A percentile compares a stretch with the other conserved stretches of the same genome.
These are phyloP conservation scores for Platynereis dumerilii DNA, from an alignment of 2,888 invertebrate genomes.

Conservation along the genomic window DNA sequence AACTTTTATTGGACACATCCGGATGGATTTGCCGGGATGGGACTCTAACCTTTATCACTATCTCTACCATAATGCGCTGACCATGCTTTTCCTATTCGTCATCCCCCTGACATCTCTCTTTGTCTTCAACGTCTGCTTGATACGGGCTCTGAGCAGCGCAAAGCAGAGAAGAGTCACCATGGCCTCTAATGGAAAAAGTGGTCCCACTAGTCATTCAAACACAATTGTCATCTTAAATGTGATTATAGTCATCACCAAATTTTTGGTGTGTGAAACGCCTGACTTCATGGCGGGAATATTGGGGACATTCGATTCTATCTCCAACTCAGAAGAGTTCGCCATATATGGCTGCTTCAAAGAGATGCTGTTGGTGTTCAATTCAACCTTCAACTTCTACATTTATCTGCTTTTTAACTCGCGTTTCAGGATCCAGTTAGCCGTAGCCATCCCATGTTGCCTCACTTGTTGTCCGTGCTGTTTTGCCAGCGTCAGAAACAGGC, in stretches of 20 bases:
- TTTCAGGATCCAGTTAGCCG: constrained; percentile 14
- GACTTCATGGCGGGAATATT: constrained; percentile 26
- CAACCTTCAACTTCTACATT: constrained; percentile 29
- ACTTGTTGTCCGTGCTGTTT: too few species aligned
- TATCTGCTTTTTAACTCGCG: constrained; percentile 24
- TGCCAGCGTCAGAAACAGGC: too few species aligned
- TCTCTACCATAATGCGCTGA: constrained; percentile 25
- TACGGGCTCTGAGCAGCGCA: constrained; percentile 13
- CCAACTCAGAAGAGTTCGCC: constrained; percentile 4
- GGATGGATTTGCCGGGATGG: constrained; percentile 19
- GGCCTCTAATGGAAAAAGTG: background rate
- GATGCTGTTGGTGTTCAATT: constrained; percentile 29
- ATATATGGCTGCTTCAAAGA: constrained; percentile 22
- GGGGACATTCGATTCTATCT: constrained; percentile 8
- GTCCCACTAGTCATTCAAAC: constrained; percentile 4
- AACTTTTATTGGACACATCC: constrained; percentile 24
- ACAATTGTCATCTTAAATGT: constrained; percentile 20
- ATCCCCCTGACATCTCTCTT: constrained; percentile 19
- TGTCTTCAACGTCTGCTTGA: constrained; percentile 20
- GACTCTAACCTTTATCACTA: constrained; percentile 25
- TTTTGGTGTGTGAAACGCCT: constrained; percentile 27
- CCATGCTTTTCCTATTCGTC: constrained; percentile 22
- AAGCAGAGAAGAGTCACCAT: background rate
- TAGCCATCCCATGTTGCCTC: constrained; percentile 4
- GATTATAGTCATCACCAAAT: constrained; percentile 27